Percentiles rank a stretch among this genome's conserved stretches.
Evolutionary conservation across 1,140 invertebrate genomes (phyloP).

Genomic region (Planococcus citri): DNA sequence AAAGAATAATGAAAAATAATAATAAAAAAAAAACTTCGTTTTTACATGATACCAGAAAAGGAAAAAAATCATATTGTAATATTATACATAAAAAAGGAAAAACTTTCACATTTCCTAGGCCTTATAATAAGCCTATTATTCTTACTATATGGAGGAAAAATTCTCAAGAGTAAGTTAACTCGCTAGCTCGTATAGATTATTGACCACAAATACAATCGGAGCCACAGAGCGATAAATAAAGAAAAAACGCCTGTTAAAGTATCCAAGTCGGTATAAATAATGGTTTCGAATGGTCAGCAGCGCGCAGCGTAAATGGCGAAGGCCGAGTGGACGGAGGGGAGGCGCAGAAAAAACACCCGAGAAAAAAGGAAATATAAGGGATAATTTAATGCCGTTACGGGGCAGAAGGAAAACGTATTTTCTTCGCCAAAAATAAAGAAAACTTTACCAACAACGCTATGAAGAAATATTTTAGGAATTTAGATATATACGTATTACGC

Average conservation of each 20-base stretch:
- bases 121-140: too few species aligned
- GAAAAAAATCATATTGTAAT: too few species aligned
- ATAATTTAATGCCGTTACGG: conserved; percentile 18
- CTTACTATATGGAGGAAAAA: too few species aligned
- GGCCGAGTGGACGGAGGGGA: background rate
- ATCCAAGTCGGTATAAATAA: conserved; percentile 15
- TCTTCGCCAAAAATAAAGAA: conserved; percentile 18
- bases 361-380: conserved; percentile 12
- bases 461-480: conserved; percentile 14
- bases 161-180: too few species aligned
- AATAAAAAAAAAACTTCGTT: background rate
- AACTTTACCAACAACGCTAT: background rate
- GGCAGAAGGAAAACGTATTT: conserved; percentile 15
- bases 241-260: conserved; percentile 18
- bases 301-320: background rate
- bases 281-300: conserved; percentile 11
- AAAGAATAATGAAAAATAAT: too few species aligned
- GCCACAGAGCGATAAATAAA: conserved; percentile 11
- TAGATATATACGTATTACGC: background rate
- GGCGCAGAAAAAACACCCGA: background rate
- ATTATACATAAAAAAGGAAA: too few species aligned
- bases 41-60: too few species aligned
- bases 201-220: conserved; percentile 17
- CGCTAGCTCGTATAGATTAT: background rate
- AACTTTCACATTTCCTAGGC: too few species aligned